A percentile compares a stretch with the other conserved stretches of the same genome.
Evolutionary conservation across 1,140 invertebrate species (phyloP).

Genomic region (Bombus pyrosoma): DNA sequence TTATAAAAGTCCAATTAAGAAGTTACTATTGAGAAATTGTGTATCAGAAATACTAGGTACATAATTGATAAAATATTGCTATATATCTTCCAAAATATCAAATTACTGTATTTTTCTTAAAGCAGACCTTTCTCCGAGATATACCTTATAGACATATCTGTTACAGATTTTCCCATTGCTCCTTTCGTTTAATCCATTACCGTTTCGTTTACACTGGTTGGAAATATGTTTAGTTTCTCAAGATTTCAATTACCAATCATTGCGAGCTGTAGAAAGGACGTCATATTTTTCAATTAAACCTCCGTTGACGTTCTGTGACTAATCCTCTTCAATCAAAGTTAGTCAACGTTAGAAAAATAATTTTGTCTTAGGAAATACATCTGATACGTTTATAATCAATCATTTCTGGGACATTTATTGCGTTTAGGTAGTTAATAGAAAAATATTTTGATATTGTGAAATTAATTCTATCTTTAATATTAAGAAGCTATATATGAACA

Average conservation of each 20-base stretch:
- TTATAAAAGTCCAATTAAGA: too few species aligned
- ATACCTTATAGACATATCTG: too few species aligned
- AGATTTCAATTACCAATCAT: slow-evolving; percentile 20
- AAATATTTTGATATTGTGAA: too few species aligned
- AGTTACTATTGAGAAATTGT: too few species aligned
- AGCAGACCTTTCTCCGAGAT: not conserved
- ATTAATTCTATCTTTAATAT: too few species aligned
- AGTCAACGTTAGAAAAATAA: not conserved
- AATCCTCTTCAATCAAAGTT: slow-evolving; percentile 1
- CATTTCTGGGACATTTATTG: too few species aligned
- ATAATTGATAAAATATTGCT: too few species aligned
- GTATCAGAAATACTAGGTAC: too few species aligned
- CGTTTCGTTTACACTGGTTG: not conserved
- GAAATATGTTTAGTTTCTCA: not conserved
- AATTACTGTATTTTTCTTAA: not conserved
- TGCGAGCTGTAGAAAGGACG: not conserved
- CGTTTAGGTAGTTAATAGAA: too few species aligned
- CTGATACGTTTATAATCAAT: too few species aligned
- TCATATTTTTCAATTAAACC: slow-evolving; percentile 8
- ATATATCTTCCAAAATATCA: not conserved
- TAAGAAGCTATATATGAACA: too few species aligned
- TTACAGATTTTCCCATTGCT: not conserved
- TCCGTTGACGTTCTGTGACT: not conserved
- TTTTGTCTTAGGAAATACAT: too few species aligned
- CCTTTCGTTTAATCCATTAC: not conserved